Evolutionary conservation across 2,888 invertebrate species (phyloP), one percentile per base, ranked within the genome.

Genomic region (Phortica magna): DNA sequence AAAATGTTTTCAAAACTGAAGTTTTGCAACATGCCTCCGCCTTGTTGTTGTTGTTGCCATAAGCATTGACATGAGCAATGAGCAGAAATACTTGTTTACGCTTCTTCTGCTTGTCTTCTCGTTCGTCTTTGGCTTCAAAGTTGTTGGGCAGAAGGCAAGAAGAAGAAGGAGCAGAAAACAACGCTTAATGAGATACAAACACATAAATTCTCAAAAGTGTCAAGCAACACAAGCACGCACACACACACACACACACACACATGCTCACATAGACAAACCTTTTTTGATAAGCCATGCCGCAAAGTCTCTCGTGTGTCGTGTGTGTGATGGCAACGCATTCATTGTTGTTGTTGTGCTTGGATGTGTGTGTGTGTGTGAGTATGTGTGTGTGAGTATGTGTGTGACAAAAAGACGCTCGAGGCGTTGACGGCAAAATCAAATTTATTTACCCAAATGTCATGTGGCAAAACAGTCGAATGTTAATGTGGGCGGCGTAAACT

Each of bases 191-290:
- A 90, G 90, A 90, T 89, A 90, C 89, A 90, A 90, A 89, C 89
- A 90, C 90, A 90, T 90, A 90, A 90, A 90, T 90, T 90, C 83
- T 87, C 82, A 87, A 89, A 90, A 89, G 89, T 90, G 90, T 90
- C 90, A 90, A 85, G 87, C 87, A 84, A 87, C 87, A 87, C 84
- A 89, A 85, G 88, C 87, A 88, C 59, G 17, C 59, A 17, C 22
- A 17, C 14, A 64, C 39, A 31, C 31, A 85, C 14, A 64, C 39
- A 31, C 31, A 85, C 89, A 55, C 17, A 55, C 55, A 12, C 55
- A 55, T n/a, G 17, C 6, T 1, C n/a, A 55, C n/a, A 55, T 7
- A 55, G n/a, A 55, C n/a, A 6, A n/a, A 77, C 80, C 80, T 83
- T 78, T 81, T 75, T 79, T 89, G 90, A 90, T 90, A 90, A 90